Percentiles rank a stretch among this genome's conserved stretches.
These are phyloP conservation scores for Copidosoma aretas DNA, from an alignment of 2,888 invertebrate genomes.

Conservation along the genomic window DNA sequence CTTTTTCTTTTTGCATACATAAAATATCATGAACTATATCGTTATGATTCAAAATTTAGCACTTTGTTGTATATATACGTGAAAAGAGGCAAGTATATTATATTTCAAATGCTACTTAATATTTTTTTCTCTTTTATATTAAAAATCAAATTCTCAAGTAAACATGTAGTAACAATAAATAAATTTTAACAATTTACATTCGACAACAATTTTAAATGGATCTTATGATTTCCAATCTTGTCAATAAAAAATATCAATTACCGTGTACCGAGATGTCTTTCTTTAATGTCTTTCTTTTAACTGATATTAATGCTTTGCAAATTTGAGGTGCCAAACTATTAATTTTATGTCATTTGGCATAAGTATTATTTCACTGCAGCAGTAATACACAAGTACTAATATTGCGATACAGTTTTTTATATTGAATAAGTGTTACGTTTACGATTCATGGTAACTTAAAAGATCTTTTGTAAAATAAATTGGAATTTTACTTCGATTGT, in stretches of 20 bases:
- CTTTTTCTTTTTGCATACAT: slow-evolving; percentile 12
- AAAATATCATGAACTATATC: slow-evolving; percentile 27
- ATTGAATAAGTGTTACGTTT: not conserved
- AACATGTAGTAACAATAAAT: not conserved
- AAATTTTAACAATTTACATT: too few species aligned
- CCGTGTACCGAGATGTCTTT: slow-evolving; percentile 14
- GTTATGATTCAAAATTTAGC: too few species aligned
- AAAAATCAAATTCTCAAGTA: too few species aligned
- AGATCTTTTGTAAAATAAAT: not conserved
- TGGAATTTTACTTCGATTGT: not conserved
- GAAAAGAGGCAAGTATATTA: not conserved
- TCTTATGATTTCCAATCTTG: slow-evolving; percentile 24
- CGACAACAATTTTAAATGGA: not conserved
- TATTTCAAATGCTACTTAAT: too few species aligned
- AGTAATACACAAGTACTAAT: slow-evolving; percentile 8
- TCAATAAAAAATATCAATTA: slow-evolving; percentile 24
- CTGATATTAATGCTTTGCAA: too few species aligned
- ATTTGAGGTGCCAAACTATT: slow-evolving; percentile 9
- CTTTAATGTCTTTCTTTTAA: too few species aligned
- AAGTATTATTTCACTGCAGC: slow-evolving; percentile 18
- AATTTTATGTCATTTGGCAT: slow-evolving; percentile 32
- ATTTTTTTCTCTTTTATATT: too few species aligned
- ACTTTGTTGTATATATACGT: not conserved
- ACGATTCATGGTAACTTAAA: not conserved
- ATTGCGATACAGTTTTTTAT: slow-evolving; percentile 1